phyloP scores from a whole-genome alignment of 2,797 vertebrate species.

The Echiichthys vipera region DNA sequence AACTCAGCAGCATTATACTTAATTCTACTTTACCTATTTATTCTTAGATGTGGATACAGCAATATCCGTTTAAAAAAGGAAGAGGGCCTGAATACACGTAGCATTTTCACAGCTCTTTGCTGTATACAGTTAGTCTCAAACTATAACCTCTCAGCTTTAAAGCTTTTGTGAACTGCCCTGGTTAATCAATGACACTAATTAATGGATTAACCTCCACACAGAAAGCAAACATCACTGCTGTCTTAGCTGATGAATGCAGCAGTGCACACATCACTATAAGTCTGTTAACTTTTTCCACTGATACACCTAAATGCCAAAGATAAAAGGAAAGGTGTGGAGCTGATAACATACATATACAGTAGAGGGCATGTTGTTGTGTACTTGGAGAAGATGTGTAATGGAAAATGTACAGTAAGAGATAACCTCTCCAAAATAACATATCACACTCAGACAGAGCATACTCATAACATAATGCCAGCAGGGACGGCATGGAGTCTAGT shows the following conservation, averaged over 20 bases:
- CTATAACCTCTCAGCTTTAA: neutral
- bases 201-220: constrained; percentile 41
- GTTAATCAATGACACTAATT: constrained; percentile 56
- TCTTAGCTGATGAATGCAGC: neutral
- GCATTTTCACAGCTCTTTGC: neutral
- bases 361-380: neutral
- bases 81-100: neutral
- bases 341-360: constrained; percentile 15
- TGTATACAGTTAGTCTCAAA: neutral
- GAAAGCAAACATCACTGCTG: neutral
- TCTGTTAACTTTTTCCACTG: constrained; percentile 1
- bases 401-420: constrained; percentile 21
- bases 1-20: neutral
- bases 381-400: constrained; percentile 7
- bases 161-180: neutral
- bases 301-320: neutral
- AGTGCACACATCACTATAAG: neutral
- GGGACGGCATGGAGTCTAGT: constrained; percentile 51
- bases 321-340: neutral
- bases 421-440: constrained; percentile 1
- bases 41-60: neutral
- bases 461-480: constrained; percentile 45
- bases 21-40: neutral
- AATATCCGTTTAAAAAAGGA: neutral
- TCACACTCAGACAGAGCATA: constrained; percentile 29